These are phyloP conservation scores for Pyrgus malvae DNA, from an alignment of 2,888 invertebrate species.

Conservation along the genomic window DNA sequence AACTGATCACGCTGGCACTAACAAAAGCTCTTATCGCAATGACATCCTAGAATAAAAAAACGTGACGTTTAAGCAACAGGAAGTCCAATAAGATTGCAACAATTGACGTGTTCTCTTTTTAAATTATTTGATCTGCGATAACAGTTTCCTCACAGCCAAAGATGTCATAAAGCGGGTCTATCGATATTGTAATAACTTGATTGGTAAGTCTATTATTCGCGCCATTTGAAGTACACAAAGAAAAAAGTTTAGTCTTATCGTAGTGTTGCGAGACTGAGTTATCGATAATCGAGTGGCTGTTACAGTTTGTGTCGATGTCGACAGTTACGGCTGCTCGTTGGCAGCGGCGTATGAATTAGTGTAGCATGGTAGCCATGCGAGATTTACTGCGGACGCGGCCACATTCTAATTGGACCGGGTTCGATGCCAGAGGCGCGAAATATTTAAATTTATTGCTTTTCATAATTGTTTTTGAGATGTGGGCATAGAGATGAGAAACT, in stretches of 20 bases:
- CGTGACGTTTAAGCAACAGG: slow-evolving; percentile 14
- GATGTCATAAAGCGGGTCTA: slow-evolving; percentile 21
- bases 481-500: slow-evolving; percentile 43
- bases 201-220: slow-evolving; percentile 20
- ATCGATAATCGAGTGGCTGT: slow-evolving; percentile 67
- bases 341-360: slow-evolving; percentile 76
- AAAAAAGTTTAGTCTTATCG: slow-evolving; percentile 14
- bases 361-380: slow-evolving; percentile 74
- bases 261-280: slow-evolving; percentile 50
- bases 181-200: slow-evolving; percentile 16
- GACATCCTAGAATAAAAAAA: slow-evolving; percentile 21
- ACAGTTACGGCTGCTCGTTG: slow-evolving; percentile 65
- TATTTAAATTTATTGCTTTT: slow-evolving; percentile 72
- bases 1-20: slow-evolving; percentile 1
- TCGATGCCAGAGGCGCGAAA: slow-evolving; percentile 73
- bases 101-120: slow-evolving; percentile 22
- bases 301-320: slow-evolving; percentile 63
- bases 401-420: slow-evolving; percentile 75
- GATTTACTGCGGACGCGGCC: slow-evolving; percentile 73
- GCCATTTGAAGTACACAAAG: slow-evolving; percentile 4
- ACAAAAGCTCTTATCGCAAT: slow-evolving; percentile 12
- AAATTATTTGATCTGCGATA: slow-evolving; percentile 25
- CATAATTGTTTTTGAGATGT: slow-evolving; percentile 75
- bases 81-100: slow-evolving; percentile 25
- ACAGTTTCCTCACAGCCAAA: slow-evolving; percentile 17